Percentiles rank a stretch among this genome's conserved stretches.
Conservation (phyloP, 35 echinoderm and acorn worm genomes). For the Apostichopus californicus region DNA sequence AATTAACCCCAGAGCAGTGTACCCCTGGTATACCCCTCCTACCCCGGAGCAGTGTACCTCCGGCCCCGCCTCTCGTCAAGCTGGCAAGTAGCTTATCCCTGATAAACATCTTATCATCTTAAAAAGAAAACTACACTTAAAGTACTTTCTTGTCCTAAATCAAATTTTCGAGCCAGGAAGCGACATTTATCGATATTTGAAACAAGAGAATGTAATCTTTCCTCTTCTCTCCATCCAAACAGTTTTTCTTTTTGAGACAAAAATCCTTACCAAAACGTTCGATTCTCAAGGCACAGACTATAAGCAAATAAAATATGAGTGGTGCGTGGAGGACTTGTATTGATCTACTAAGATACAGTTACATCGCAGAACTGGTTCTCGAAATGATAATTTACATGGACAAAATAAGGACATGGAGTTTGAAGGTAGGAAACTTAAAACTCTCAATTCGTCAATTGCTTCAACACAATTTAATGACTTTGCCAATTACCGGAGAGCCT, state of each 20-base stretch:
- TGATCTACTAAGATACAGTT: slow-evolving; percentile 1
- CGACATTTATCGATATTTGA: neutral
- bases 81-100: no score
- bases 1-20: no score
- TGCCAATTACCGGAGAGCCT: neutral
- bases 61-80: no score
- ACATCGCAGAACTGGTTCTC: neutral
- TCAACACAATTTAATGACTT: neutral
- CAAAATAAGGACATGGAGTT: neutral
- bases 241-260: neutral
- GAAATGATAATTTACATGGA: neutral
- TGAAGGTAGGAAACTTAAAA: neutral
- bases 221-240: neutral
- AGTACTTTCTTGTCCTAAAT: neutral
- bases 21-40: no score
- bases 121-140: no score
- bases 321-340: neutral
- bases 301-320: neutral
- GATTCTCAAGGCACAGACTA: neutral
- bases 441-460: neutral
- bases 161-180: neutral
- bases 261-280: neutral
- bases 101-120: no score
- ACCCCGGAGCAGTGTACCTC: no score
- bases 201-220: slow-evolving; percentile 7